Evolutionary conservation across 64 coral and sea anemone genomes (phyloP).

Genomic region (Montipora foliosa): DNA sequence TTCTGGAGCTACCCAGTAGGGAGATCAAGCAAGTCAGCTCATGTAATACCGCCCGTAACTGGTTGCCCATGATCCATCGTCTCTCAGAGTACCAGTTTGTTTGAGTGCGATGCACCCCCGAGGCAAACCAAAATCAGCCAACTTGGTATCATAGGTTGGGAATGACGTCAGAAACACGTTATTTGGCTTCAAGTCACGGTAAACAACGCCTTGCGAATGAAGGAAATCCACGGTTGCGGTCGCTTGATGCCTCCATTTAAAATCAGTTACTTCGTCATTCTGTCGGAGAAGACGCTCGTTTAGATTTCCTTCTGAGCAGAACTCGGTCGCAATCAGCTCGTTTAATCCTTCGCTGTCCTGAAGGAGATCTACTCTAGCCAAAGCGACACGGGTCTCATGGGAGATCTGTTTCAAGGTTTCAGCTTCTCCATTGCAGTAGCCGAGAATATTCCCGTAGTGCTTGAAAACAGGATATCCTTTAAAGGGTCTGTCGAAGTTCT

Average conservation of each 20-base stretch:
- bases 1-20: constrained; percentile 76
- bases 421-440: constrained; percentile 13
- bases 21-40: constrained; percentile 17
- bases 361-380: not conserved
- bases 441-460: not conserved
- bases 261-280: constrained; percentile 33
- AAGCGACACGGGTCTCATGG: not conserved
- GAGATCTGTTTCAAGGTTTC: not conserved
- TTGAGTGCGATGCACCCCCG: constrained; percentile 46
- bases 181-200: constrained; percentile 70
- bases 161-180: constrained; percentile 52
- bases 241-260: constrained; percentile 76
- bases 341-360: not conserved
- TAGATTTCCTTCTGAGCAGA: constrained; percentile 62
- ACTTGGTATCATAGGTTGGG: constrained; percentile 11
- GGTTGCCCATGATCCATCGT: not conserved
- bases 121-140: constrained; percentile 65
- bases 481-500: not conserved
- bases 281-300: constrained; percentile 40
- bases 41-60: constrained; percentile 2
- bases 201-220: constrained; percentile 46
- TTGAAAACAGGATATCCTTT: not conserved
- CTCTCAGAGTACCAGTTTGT: not conserved
- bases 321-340: constrained; percentile 61
- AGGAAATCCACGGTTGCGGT: constrained; percentile 44